These are phyloP conservation scores for Oncorhynchus tshawytscha DNA, from an alignment of 2,113 vertebrate species.

Conservation along the genomic window DNA sequence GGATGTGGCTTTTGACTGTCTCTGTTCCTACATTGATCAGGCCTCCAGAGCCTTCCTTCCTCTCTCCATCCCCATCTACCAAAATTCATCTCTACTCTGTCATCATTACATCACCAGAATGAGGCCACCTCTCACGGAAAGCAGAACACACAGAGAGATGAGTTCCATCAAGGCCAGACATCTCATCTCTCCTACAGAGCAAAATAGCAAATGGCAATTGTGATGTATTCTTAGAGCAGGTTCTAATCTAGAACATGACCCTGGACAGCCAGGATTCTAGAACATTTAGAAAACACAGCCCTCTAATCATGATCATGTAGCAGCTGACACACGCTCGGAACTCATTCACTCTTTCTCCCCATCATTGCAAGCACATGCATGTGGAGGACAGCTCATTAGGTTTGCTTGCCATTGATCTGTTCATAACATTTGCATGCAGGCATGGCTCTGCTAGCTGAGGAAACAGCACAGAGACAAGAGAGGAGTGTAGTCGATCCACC, in stretches of 20 bases:
- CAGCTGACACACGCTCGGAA: not conserved
- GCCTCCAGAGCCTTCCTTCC: conserved; percentile 28
- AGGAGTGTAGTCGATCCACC: conserved; percentile 55
- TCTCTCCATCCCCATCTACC: conserved; percentile 34
- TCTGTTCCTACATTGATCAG: conserved; percentile 33
- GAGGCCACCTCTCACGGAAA: conserved; percentile 34
- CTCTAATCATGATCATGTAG: not conserved
- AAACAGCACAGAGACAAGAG: conserved; percentile 46
- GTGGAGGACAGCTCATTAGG: conserved; percentile 60
- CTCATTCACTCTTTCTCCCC: not conserved
- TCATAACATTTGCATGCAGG: conserved; percentile 17
- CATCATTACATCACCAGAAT: conserved; percentile 48
- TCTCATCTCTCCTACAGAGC: not conserved
- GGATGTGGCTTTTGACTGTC: not conserved
- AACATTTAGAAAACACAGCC: not conserved
- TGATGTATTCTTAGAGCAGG: not conserved
- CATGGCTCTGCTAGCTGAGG: conserved; percentile 6
- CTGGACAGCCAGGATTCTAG: not conserved
- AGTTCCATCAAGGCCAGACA: conserved; percentile 33
- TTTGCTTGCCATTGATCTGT: conserved; percentile 52
- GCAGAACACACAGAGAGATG: conserved; percentile 9
- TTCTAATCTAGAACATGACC: not conserved
- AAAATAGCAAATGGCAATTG: not conserved
- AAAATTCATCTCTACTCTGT: conserved; percentile 32
- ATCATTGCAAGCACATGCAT: conserved; percentile 46